phyloP scores from a whole-genome alignment of 2,888 invertebrate species.

The Hylaea fasciaria region DNA sequence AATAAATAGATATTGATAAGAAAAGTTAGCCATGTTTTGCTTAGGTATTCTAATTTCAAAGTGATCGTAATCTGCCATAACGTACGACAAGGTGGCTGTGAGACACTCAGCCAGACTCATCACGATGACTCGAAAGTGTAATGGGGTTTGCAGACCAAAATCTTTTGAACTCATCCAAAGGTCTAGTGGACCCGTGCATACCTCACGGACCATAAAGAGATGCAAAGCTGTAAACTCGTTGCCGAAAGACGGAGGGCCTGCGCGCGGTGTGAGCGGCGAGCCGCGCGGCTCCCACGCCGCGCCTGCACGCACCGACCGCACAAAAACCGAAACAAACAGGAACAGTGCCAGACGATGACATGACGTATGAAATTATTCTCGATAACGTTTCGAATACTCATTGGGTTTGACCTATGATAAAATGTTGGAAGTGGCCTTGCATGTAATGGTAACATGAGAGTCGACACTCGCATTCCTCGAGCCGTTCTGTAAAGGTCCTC shows the following conservation, averaged over 20 bases:
- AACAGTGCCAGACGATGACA: slow-evolving; percentile 14
- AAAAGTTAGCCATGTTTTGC: too few species aligned
- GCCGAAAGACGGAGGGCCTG: not conserved
- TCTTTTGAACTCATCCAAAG: not conserved
- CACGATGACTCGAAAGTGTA: too few species aligned
- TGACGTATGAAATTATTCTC: not conserved
- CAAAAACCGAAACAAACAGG: slow-evolving; percentile 42
- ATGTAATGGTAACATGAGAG: too few species aligned
- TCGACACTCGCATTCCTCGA: not conserved
- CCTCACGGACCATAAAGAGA: slow-evolving; percentile 22
- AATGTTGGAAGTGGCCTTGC: not conserved
- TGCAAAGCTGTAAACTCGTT: slow-evolving; percentile 2
- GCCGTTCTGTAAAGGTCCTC: not conserved
- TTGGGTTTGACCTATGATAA: not conserved
- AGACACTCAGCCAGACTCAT: too few species aligned
- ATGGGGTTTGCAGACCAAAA: too few species aligned
- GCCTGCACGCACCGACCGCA: slow-evolving; percentile 52
- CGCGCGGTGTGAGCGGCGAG: not conserved
- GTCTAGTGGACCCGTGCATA: not conserved
- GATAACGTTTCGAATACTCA: not conserved
- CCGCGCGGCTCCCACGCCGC: slow-evolving; percentile 62
- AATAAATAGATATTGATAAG: too few species aligned
- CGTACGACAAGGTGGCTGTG: too few species aligned
- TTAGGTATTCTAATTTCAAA: too few species aligned
- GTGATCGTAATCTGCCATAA: too few species aligned